Evolutionary conservation across 2,113 vertebrate species (phyloP), one percentile per base, ranked within the genome.

Genomic region (Butorides virescens): DNA sequence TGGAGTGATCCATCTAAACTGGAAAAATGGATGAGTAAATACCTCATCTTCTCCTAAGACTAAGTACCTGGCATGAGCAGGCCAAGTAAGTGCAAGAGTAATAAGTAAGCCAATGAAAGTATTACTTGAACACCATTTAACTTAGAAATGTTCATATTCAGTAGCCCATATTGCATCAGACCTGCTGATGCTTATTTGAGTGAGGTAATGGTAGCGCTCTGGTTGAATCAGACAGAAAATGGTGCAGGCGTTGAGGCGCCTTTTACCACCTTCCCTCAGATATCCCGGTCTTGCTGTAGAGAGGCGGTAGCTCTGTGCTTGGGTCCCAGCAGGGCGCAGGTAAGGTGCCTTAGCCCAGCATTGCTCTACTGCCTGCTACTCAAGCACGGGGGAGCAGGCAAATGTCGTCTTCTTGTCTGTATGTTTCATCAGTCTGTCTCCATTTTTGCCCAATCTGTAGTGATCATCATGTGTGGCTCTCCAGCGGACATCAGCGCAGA

Each of bases 391-490:
- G 10, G 17, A 88, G 21, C 30, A 65, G 36, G 20, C 32, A 78
- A 61, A 71, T 53, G 8, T 49, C 53, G 32, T 75, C 26, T 67
- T 65, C 49, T 73, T 73, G 30, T 80, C 85, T 71, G 22, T 46
- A 47, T 42, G 23, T 88, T 86, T 95, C 83, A 96, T 63, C 58
- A 58, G 3, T 62, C 42, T 88, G 17, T 84, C 16, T 93, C 58
- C 25, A 13, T 83, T 80, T 97, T 92, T 66, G 36, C 34, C 70
- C 86, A 87, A 73, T 85, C 75, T 92, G 19, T 91, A 99, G 99
- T 99, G 97, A 98, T 99, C 91, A 97, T 99, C 82, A 72, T 98
- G 55, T 99, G 99, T 88, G 99, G 99, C 39, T 95, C 91, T 12
- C 96, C 95, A n/a, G 42, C 83, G 6, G 98, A 97, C 1, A 5